phyloP scores from a whole-genome alignment of 2,797 vertebrate genomes.

The Periparus ater region DNA sequence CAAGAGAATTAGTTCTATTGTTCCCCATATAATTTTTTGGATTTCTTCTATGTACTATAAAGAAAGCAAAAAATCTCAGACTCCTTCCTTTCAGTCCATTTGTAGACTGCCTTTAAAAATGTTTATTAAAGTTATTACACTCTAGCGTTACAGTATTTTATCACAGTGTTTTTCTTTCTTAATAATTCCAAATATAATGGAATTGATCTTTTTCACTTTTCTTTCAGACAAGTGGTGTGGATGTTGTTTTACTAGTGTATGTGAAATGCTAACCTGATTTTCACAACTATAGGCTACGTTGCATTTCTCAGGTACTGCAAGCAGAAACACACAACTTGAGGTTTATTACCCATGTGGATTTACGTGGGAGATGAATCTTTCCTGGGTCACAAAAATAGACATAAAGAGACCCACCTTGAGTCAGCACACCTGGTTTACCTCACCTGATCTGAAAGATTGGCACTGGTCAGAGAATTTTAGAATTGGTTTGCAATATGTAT shows the following conservation, averaged over 20 bases:
- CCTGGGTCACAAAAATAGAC: background rate
- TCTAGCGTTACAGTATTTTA: background rate
- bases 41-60: background rate
- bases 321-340: background rate
- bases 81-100: background rate
- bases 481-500: background rate
- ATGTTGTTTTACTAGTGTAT: background rate
- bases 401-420: background rate
- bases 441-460: background rate
- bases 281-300: background rate
- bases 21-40: rapidly evolving
- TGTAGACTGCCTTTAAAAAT: background rate
- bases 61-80: background rate
- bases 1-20: background rate
- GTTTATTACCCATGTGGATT: background rate
- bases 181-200: background rate
- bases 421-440: background rate
- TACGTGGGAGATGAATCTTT: background rate
- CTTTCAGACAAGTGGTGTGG: background rate
- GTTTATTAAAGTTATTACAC: background rate
- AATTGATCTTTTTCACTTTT: background rate
- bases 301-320: background rate
- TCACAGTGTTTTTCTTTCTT: background rate
- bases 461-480: background rate
- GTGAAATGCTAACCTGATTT: background rate